Percentiles rank a stretch among this genome's conserved stretches.
These are phyloP conservation scores for Eudemis profundana DNA, from an alignment of 2,888 invertebrate species.

Conservation along the genomic window DNA sequence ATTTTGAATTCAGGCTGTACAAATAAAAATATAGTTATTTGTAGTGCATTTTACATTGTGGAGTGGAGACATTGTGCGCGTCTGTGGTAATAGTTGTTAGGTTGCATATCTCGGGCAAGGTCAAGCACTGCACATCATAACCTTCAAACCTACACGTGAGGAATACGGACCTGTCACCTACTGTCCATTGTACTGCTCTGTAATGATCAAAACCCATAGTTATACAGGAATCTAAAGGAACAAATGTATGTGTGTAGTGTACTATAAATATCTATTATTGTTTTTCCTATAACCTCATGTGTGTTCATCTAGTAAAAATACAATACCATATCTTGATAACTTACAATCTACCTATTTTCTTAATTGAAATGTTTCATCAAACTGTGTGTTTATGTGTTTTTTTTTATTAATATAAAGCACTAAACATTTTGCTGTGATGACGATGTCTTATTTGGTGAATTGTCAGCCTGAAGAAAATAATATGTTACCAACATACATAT, in stretches of 20 bases:
- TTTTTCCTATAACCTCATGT: conserved; percentile 43
- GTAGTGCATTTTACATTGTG: conserved; percentile 83
- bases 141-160: conserved; percentile 21
- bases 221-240: conserved; percentile 35
- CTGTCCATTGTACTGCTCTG: conserved; percentile 16
- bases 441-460: conserved; percentile 63
- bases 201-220: conserved; percentile 29
- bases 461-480: conserved; percentile 43
- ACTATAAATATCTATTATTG: conserved; percentile 43
- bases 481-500: conserved; percentile 22
- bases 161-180: conserved; percentile 4
- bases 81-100: conserved; percentile 77
- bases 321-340: conserved; percentile 41
- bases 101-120: conserved; percentile 66
- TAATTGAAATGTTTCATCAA: conserved; percentile 33
- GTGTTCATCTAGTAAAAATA: conserved; percentile 44
- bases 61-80: conserved; percentile 71
- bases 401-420: conserved; percentile 42
- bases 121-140: conserved; percentile 60
- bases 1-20: conserved; percentile 82
- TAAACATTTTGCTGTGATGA: conserved; percentile 47
- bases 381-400: conserved; percentile 39
- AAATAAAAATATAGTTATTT: conserved; percentile 79
- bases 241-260: conserved; percentile 42
- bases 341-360: conserved; percentile 37